Base-by-base conservation (phyloP, 2,113 vertebrate genomes). In the Ovibos moschatus region DNA sequence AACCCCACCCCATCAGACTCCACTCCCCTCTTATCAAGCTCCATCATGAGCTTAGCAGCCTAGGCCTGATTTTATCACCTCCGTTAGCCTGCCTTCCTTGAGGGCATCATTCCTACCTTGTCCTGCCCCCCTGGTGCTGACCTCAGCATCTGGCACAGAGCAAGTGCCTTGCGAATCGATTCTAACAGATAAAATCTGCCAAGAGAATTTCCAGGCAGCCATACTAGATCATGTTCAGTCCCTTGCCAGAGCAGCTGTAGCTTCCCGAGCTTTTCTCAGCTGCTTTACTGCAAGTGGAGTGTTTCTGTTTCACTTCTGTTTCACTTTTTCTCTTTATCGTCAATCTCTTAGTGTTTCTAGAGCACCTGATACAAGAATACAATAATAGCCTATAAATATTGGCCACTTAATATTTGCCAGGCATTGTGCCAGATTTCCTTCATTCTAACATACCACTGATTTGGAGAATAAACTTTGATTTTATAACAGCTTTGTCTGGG, bases 281-380 rank as follows among this genome's bases (percentile, higher is more conserved):
- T 30, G 71, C 51, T 62, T 93, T 81, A 33, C 43, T 33, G 30
- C 7, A 83, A 78, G 64, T 43, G 21, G 21, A 81, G 50, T 36
- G 58, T 93, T 90, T 93, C 90, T 95, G 71, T 97, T 95, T 92
- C 58, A 47, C 84, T 96, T 97, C 87, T 79, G 57, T 84, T 57
- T 96, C 51, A 3, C 64, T 82, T 94, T 83, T 88, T 89, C n/a
- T 36, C n/a, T 83, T 89, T 57, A 30, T 11, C 16, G 30, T 55
- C 94, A 87, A 93, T 40, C 47, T 28, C 47, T 79, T 43, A 1
- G 36, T 71, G 8, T 45, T 83, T 36, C 78, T 16, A 25, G 45
- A 91, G 25, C 53, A 64, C 23, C 51, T 4, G 11, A 40, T 58
- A 27, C 4, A 82, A 91, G 67, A 79, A 40, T 53, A 25, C 4